These are phyloP conservation scores for Calcarius lapponicus DNA, from an alignment of 2,797 vertebrate genomes.

Conservation along the genomic window DNA sequence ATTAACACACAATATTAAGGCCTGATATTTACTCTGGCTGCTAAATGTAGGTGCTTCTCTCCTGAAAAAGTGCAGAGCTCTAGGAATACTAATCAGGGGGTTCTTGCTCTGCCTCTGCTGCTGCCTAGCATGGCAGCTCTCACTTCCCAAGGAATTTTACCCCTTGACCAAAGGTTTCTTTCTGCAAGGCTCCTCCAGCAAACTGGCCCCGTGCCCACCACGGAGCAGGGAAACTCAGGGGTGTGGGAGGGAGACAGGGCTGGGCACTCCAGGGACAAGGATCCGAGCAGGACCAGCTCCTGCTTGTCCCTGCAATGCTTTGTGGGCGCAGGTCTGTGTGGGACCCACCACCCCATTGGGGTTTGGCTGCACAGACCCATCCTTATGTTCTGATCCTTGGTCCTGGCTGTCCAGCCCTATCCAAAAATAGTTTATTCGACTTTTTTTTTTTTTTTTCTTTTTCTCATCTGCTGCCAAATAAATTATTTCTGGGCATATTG, in stretches of 20 bases:
- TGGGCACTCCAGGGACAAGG: not conserved
- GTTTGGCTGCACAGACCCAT: not conserved
- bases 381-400: not conserved
- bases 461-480: constrained; percentile 8
- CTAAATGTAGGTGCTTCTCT: constrained; percentile 57
- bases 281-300: not conserved
- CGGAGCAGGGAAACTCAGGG: accelerated
- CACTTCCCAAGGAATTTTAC: constrained; percentile 1
- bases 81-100: constrained; percentile 40
- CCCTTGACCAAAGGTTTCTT: not conserved
- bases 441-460: not conserved
- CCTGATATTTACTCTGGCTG: constrained; percentile 57
- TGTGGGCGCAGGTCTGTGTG: not conserved
- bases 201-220: not conserved
- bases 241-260: not conserved
- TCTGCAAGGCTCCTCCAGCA: not conserved
- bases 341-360: accelerated
- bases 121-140: not conserved
- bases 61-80: constrained; percentile 14
- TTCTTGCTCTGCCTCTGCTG: not conserved
- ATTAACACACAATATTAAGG: constrained; percentile 67
- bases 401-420: not conserved
- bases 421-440: constrained; percentile 21
- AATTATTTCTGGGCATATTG: constrained; percentile 41
- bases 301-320: not conserved